Evolutionary conservation across 2,888 invertebrate genomes (phyloP).

Genomic region (Pristionchus mayeri): DNA sequence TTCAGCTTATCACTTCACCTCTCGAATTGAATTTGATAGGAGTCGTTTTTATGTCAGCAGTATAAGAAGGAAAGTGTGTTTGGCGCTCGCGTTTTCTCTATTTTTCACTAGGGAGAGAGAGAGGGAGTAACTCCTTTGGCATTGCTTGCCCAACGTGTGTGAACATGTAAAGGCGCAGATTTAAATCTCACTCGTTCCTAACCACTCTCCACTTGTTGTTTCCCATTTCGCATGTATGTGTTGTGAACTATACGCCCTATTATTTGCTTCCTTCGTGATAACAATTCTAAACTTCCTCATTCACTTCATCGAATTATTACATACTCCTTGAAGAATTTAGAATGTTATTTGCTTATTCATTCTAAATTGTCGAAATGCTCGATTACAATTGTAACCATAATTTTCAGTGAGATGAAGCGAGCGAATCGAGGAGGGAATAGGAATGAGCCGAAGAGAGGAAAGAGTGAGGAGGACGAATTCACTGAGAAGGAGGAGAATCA

Average conservation of each 20-base stretch:
- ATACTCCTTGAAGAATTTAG: not conserved
- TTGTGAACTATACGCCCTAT: too few species aligned
- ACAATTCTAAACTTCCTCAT: too few species aligned
- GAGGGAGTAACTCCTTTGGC: too few species aligned
- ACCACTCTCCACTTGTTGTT: not conserved
- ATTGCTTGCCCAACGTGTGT: not conserved
- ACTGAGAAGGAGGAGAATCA: conserved; percentile 57
- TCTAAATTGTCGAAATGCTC: too few species aligned
- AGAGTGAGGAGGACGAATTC: conserved; percentile 58
- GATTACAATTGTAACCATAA: too few species aligned
- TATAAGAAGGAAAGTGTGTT: not conserved
- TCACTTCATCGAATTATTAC: not conserved
- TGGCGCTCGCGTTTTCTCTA: too few species aligned
- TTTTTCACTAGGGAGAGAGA: too few species aligned
- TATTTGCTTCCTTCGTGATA: too few species aligned
- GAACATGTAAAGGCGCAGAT: not conserved
- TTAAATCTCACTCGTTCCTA: not conserved
- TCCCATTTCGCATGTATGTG: too few species aligned
- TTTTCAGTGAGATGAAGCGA: conserved; percentile 7
- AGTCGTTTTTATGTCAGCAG: not conserved
- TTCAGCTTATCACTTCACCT: not conserved
- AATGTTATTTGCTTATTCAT: not conserved
- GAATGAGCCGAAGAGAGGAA: conserved; percentile 21
- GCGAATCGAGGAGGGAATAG: not conserved
- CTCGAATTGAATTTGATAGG: conserved; percentile 9